Conservation (phyloP, 2,888 invertebrate species). For the Agrenia bidenticulata region DNA sequence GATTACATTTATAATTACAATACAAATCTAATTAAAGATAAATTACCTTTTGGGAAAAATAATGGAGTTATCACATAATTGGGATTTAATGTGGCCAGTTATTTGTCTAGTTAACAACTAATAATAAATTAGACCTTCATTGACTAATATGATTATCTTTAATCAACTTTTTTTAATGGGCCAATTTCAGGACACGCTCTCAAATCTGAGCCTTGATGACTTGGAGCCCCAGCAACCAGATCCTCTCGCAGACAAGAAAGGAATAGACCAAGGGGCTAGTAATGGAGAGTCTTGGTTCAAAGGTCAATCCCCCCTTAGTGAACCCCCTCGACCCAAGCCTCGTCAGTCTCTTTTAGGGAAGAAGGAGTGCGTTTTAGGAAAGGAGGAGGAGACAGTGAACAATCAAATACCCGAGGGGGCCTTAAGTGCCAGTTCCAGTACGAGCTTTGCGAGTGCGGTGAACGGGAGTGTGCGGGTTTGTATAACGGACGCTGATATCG, state of each 20-base stretch:
- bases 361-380: neutral
- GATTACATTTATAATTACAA: no score
- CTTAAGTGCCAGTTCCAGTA: constrained; percentile 13
- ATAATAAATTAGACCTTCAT: no score
- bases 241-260: constrained; percentile 16
- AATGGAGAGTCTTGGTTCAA: neutral
- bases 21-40: no score
- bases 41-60: no score
- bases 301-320: neutral
- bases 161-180: no score
- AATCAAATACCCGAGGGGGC: neutral
- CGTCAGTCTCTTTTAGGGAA: neutral
- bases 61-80: no score
- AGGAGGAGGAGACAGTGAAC: neutral
- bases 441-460: constrained; percentile 10
- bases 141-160: no score
- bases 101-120: no score
- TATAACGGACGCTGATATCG: constrained; percentile 40
- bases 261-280: no score
- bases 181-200: constrained; percentile 46
- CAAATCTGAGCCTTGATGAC: constrained; percentile 51
- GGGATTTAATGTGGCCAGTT: no score
- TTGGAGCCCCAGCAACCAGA: constrained; percentile 35
- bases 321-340: neutral
- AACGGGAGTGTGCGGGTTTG: constrained; percentile 28